Base-by-base conservation (phyloP, 2,888 invertebrate genomes). In the Tetheella fluctuosa region DNA sequence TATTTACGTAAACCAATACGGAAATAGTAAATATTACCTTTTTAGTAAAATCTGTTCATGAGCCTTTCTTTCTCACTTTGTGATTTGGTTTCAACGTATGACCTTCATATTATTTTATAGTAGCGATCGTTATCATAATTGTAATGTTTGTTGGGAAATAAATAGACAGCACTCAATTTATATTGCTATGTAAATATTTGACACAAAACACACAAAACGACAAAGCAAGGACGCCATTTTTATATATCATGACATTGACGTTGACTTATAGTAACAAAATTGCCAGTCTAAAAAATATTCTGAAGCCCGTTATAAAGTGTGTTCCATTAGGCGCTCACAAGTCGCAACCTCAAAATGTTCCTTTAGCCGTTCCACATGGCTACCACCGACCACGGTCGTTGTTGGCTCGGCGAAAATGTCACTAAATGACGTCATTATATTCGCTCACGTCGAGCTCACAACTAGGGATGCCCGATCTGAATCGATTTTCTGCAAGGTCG, bases 181-280 rank as follows among this genome's bases (percentile, higher is more conserved):
- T 60, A 70, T 63, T 61, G 66, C 63, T 68, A 63, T 61, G 69
- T 61, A 70, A 73, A 61, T 70, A 73, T 69, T 75, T 71, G 68
- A 70, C 69, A 71, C 65, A 66, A 74, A 64, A 67, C 13, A 30
- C 61, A 70, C 25, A 75, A 74, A 67, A 78, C 78, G 79, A 76
- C 74, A 30, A 34, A 4, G 73, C 72, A 71, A 34, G 54, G 70
- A 76, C 80, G 81, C 84, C 81, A 82, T 83, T 66, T 73, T 75
- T 75, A 70, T 72, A 4, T 25, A 25, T 64, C 61, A 68, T 71
- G 66, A 70, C 69, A 60, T 62, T 71, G 57, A 61, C 59, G 34
- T 61, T 63, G 34, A 34, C 34, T 3, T 61, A n/a, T 61, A 28
- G 37, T 12, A 34, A 17, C 13, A 13, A 2, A 8, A 25, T 28